Evolutionary conservation across 2,888 invertebrate species (phyloP), one percentile per base, ranked within the genome.

Genomic region (Selenia dentaria): DNA sequence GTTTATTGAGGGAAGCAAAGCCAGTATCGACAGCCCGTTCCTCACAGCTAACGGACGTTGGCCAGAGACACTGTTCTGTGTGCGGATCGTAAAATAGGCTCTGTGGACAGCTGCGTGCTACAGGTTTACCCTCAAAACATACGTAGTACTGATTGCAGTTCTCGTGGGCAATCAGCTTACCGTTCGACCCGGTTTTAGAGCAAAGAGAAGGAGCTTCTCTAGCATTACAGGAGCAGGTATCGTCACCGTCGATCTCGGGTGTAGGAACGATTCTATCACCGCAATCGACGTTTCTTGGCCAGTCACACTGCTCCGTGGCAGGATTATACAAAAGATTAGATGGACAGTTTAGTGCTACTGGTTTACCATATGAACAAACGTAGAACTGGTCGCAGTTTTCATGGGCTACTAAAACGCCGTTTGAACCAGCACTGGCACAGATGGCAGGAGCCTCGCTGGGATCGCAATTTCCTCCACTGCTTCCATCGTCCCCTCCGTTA

Each of bases 131-230:
- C 4, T 55, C 54, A n/a, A 49, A 41, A 29, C 79, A 78, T 9
- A 61, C 51, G 45, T 75, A 77, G 57, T 67, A 79, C 41, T 74
- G 62, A 36, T 65, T 61, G 40, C 79, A 79, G 33, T 63, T 56
- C 39, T 71, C 64, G 28, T 79, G 76, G 11, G 76, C 73, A 9
- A 79, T 56, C 10, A 71, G 40, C n/a, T 62, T 55, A 10, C 71
- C 70, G 18, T 72, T 55, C 5, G 73, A 66, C 1, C 46, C 58
- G 8, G 49, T 35, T 6, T 24, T 52, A 0, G 61, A 55, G 29
- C 74, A 74, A 16, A 67, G 50, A 10, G 43, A 37, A 5, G 58
- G 45, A 3, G 68, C 70, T 33, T 64, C 51, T 6, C 49, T 45
- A 0, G 67, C 59, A 11, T 56, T 37, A 18, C 51, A 51, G 10